These are phyloP conservation scores for Rhagium mordax DNA, from an alignment of 2,888 invertebrate genomes.

Conservation along the genomic window DNA sequence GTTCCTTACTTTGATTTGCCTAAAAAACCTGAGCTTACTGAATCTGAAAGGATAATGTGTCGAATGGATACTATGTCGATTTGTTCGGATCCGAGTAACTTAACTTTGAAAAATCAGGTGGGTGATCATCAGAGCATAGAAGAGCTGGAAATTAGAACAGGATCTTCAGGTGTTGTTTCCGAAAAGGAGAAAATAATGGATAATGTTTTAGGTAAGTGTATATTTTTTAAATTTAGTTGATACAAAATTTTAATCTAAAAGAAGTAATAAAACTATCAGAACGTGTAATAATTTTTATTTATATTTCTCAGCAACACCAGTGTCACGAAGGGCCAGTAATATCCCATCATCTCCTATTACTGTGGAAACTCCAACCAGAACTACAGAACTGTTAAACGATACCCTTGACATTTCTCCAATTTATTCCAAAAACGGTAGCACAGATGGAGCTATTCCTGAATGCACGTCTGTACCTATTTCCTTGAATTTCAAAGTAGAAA, in stretches of 20 bases:
- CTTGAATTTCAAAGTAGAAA: slow-evolving; percentile 23
- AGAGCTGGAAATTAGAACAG: slow-evolving; percentile 22
- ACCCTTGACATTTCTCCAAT: slow-evolving; percentile 78
- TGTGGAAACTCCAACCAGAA: slow-evolving; percentile 64
- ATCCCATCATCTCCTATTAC: slow-evolving; percentile 63
- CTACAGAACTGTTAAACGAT: slow-evolving; percentile 73
- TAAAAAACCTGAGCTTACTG: slow-evolving; percentile 53
- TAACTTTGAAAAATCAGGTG: background rate
- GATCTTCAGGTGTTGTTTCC: background rate
- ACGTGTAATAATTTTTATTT: background rate
- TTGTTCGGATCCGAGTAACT: slow-evolving; percentile 35
- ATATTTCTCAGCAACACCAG: slow-evolving; percentile 8
- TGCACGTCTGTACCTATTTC: slow-evolving; percentile 10
- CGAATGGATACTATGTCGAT: slow-evolving; percentile 60
- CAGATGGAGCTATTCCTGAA: slow-evolving; percentile 35
- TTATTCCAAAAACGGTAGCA: slow-evolving; percentile 60
- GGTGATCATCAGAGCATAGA: background rate
- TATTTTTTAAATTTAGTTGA: too few species aligned
- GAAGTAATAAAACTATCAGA: too few species aligned
- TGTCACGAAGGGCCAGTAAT: slow-evolving; percentile 42
- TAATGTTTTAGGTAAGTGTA: slow-evolving; percentile 36
- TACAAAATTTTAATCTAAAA: too few species aligned
- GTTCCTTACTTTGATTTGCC: slow-evolving; percentile 48
- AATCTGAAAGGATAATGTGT: slow-evolving; percentile 59
- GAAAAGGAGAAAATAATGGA: slow-evolving; percentile 23